Evolutionary conservation across 2,113 vertebrate species (phyloP).

Genomic region (Regulus satrapa): DNA sequence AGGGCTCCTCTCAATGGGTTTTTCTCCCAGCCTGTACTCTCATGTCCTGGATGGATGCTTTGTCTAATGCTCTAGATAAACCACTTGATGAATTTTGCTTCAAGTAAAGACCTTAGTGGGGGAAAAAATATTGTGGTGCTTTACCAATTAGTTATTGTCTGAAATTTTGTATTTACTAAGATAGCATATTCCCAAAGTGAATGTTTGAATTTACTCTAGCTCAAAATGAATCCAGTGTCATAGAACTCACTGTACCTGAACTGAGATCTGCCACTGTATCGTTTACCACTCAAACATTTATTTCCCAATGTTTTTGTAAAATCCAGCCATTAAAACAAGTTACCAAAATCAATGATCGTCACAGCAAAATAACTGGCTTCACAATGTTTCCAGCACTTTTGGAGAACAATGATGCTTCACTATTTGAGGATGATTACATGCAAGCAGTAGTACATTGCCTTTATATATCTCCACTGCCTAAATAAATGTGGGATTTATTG

Average conservation of each 20-base stretch:
- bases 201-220: neutral
- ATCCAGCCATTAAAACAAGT: neutral
- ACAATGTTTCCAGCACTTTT: neutral
- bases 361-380: neutral
- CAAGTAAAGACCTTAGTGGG: neutral
- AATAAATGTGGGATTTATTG: neutral
- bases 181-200: neutral
- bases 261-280: neutral
- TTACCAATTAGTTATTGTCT: neutral
- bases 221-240: neutral
- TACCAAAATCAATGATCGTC: neutral
- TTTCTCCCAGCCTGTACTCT: neutral
- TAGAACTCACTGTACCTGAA: neutral
- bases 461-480: neutral
- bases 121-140: neutral
- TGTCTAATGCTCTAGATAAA: neutral
- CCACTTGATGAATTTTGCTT: neutral
- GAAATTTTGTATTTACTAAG: neutral
- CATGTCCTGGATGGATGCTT: neutral
- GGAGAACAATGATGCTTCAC: neutral
- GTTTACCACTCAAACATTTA: neutral
- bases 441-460: neutral
- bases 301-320: neutral
- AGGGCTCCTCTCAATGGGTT: neutral
- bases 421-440: neutral